Evolutionary conservation across 2,888 invertebrate species (phyloP).

Genomic region (Parnassius mnemosyne): DNA sequence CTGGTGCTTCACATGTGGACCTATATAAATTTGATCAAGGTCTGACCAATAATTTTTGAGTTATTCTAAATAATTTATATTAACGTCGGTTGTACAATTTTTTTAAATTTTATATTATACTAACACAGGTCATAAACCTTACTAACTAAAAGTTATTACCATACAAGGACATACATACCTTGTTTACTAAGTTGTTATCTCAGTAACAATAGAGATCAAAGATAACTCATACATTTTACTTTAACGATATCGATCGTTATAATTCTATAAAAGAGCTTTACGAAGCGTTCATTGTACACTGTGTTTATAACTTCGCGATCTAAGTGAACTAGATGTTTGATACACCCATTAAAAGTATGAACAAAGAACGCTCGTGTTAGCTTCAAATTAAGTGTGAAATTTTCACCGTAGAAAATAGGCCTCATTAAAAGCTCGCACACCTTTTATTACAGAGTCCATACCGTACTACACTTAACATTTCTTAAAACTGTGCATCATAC

Average conservation of each 20-base stretch:
- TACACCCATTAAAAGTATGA: conserved; percentile 21
- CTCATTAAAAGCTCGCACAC: conserved; percentile 27
- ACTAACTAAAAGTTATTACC: conserved; percentile 2
- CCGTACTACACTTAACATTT: too few species aligned
- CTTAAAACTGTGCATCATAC: too few species aligned
- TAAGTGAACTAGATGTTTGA: conserved; percentile 36
- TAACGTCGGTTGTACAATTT: too few species aligned
- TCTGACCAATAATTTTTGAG: too few species aligned
- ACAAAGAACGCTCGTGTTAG: conserved; percentile 33
- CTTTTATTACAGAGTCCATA: neutral
- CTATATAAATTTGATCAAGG: too few species aligned
- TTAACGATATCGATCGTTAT: conserved; percentile 61
- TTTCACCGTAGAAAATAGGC: conserved; percentile 32
- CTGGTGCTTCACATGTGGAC: too few species aligned
- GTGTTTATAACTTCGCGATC: conserved; percentile 37
- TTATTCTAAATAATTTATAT: too few species aligned
- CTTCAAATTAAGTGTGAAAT: conserved; percentile 33
- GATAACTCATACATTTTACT: conserved; percentile 43
- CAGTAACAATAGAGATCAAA: conserved; percentile 54
- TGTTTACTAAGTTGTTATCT: conserved; percentile 11
- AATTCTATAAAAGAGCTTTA: conserved; percentile 30
- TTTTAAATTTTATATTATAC: too few species aligned
- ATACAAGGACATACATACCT: neutral
- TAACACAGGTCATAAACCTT: neutral
- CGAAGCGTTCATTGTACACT: conserved; percentile 20